These are phyloP conservation scores for Bilobella aurantiaca DNA, from an alignment of 1,140 invertebrate genomes.

Conservation along the genomic window DNA sequence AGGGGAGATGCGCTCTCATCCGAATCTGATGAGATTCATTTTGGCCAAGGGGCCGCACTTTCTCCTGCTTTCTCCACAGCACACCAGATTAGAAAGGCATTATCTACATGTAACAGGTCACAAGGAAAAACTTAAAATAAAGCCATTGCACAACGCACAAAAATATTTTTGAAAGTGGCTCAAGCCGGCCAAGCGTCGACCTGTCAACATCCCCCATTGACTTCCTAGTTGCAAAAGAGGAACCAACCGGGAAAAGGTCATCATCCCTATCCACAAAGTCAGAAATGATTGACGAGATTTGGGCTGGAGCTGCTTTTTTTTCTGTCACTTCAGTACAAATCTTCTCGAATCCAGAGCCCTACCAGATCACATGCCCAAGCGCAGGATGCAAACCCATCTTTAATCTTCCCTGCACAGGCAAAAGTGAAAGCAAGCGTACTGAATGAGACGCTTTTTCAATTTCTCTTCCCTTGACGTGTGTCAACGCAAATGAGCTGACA, in stretches of 20 bases:
- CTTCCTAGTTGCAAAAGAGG: neutral
- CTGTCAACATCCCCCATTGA: neutral
- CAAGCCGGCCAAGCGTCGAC: neutral
- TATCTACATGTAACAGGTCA: constrained; percentile 4
- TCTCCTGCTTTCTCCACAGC: neutral
- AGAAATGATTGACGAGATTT: constrained; percentile 1
- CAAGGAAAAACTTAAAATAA: neutral
- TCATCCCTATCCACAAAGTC: too few species aligned
- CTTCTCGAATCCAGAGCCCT: neutral
- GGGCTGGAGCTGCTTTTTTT: neutral
- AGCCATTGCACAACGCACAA: neutral
- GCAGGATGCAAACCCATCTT: neutral
- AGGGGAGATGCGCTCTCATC: neutral
- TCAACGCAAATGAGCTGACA: neutral
- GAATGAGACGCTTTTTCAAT: neutral
- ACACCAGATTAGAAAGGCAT: neutral
- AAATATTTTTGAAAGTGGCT: neutral
- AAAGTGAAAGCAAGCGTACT: neutral
- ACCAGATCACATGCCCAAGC: too few species aligned
- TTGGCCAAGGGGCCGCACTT: neutral
- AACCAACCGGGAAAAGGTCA: neutral
- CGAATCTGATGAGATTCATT: neutral
- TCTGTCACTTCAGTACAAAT: neutral
- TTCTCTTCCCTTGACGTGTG: neutral
- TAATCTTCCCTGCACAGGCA: neutral